Evolutionary conservation across 1,140 invertebrate genomes (phyloP), one percentile per base, ranked within the genome.

Genomic region (Capitella teleta): DNA sequence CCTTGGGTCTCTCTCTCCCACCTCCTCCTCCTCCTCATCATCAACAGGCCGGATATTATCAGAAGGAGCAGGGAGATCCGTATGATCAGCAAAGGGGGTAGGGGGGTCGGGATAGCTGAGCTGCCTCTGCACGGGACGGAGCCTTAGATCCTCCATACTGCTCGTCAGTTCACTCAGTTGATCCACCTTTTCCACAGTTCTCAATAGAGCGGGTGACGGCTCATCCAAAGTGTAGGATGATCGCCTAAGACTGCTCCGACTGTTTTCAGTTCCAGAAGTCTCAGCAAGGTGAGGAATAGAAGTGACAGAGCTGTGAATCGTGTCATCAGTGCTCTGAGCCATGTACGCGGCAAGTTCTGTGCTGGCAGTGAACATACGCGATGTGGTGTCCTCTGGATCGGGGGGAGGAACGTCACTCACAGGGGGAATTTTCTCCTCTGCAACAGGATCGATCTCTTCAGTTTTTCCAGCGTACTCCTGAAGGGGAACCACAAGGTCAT

Each of bases 121-220:
- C 12, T 25, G 21, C 18, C 42, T 21, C 42, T 44, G 42, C 21
- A 44, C 42, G 18, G 42, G 42, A 16, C 28, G 24, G 23, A 44
- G 42, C n/a, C 16, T 44, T 25, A 44, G 21, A 16, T 44, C 42
- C 25, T 44, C 42, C 42, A 44, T 44, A 26, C 42, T 44, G 21
- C 42, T 44, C 21, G 42, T 44, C 42, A 44, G 26, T 16, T 28
- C 25, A 6, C 38, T 24, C 8, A 19, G 6, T 24, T 21, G 19
- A 3, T 2, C 38, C 2, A 24, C 19, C 19, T 18, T n/a, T 2
- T 21, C 19, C 2, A 18, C 21, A 19, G 38, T 40, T 6, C n/a
- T 5, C 3, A 44, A 26, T 6, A 44, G 42, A 16, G 25, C 25
- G n/a, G 42, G 42, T 26, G 42, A 44, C 5, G 42, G 42, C 5